Evolutionary conservation across 2,797 vertebrate genomes (phyloP), one percentile per base, ranked within the genome.

Genomic region (Melopsittacus undulatus): DNA sequence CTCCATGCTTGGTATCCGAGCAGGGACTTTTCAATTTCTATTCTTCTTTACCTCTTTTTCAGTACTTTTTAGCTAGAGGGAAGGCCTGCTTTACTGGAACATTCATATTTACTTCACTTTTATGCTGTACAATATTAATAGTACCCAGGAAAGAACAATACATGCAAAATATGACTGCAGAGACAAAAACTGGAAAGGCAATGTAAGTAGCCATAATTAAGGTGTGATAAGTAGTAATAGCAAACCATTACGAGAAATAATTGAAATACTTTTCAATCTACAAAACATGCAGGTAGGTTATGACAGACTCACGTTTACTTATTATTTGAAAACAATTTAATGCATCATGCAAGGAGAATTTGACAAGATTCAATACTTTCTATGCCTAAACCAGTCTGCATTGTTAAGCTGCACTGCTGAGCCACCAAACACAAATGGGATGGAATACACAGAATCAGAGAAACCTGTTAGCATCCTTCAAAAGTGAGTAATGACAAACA

Each of bases 241-340:
- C 4, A 89, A 94, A 75, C 3, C 7, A n/a, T 46, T 45, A 43
- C 6, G 2, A 87, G 64, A 91, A 83, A 51, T 48, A 82, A 54
- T 19, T 67, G 5, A 27, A 67, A 69, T 62, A 11, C 5, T 63
- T 94, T 90, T 76, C 40, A 76, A 36, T 57, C 40, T 56, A 59
- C 8, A 69, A 78, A 90, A 73, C 11, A 73, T 34, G 10, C 30
- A 54, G n/a, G 13, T 59, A 84, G 13, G 11, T 64, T 70, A 70
- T 45, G 40, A 61, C 21, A 61, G 38, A 23, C 20, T 80, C 8
- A 20, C 22, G 74, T 67, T 80, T 52, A 19, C 8, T 78, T 30
- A n/a, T 68, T 88, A 52, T 80, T 87, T 82, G 21, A 84, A 76
- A 54, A 76, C 18, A 86, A 69, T 75, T 24, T 75, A 36, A 73